Percentiles rank a stretch among this genome's conserved stretches.
Evolutionary conservation across 2,797 vertebrate genomes (phyloP).

Genomic region (Sebastes ruberrimus): DNA sequence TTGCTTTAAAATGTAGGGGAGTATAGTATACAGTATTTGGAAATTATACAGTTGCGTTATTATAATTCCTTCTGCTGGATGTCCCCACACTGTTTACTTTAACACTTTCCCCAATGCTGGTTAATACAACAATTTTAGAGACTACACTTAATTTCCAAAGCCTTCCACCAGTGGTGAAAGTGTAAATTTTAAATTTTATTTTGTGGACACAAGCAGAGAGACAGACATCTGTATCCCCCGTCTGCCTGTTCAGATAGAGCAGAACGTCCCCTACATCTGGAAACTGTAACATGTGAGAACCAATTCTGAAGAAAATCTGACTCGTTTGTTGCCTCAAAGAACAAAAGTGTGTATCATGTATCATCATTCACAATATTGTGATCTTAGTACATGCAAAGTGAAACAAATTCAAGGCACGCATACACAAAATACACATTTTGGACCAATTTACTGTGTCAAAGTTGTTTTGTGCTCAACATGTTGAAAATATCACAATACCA

Average conservation of each 20-base stretch:
- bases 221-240: background rate
- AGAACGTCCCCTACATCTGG: background rate
- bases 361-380: background rate
- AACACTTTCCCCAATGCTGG: background rate
- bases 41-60: background rate
- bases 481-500: constrained; percentile 54
- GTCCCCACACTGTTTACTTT: background rate
- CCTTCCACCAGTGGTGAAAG: too few species aligned
- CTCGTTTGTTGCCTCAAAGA: background rate
- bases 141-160: background rate
- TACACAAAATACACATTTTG: constrained; percentile 6
- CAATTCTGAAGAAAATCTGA: background rate
- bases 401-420: constrained; percentile 1
- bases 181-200: background rate
- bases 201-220: background rate
- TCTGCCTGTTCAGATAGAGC: background rate
- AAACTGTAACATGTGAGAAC: background rate
- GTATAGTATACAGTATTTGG: background rate
- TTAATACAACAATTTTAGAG: background rate
- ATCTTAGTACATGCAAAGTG: background rate
- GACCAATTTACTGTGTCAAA: constrained; percentile 58
- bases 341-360: too few species aligned
- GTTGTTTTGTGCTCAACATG: constrained; percentile 39
- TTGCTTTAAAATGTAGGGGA: background rate
- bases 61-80: background rate